Base-by-base conservation (phyloP, 2,113 vertebrate species). In the Uria aalge region DNA sequence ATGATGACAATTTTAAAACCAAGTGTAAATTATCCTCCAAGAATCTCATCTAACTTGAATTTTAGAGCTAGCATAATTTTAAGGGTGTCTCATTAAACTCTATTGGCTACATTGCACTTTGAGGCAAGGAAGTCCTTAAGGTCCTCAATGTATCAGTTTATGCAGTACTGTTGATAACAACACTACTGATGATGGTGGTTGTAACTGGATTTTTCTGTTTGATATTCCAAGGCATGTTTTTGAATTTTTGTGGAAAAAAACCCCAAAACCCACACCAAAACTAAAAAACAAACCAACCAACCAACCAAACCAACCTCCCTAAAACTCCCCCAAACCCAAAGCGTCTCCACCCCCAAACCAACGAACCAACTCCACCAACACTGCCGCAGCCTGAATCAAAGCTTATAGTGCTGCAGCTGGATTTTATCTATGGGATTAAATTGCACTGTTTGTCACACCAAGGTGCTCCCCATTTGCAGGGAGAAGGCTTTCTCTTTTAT, bases 301-400 rank as follows among this genome's bases (percentile, higher is more conserved):
- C 4, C 8, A 56, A 29, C 9, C 24, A 69, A 62, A 13, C 6
- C n/a, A 30, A 32, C 20, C 9, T n/a, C 12, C 24, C 9, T 36
- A 27, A 63, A 17, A 1, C 8, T 1, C 12, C 9, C 32, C 10
- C 24, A 53, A 36, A 27, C 8, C 26, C 15, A 79, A 57, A 24
- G 8, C 59, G 26, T 23, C 45, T 40, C 26, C 36, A 36, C 5
- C 5, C 10, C 9, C 40, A 40, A 40, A 40, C 40, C 48, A 62
- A 62, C 1, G 3, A 48, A 30, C 15, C 45, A 59, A 12, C 23
- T 13, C 2, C 3, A 45, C 4, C 9, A 3, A 9, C n/a, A 48
- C 10, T 20, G 5, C 52, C n/a, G 8, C 22, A 53, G 4, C 20
- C 12, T 72, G 64, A 88, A 60, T 4, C 8, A 59, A 82, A 59